Conservation (phyloP, 1,140 invertebrate species). For the Camponotus pennsylvanicus region DNA sequence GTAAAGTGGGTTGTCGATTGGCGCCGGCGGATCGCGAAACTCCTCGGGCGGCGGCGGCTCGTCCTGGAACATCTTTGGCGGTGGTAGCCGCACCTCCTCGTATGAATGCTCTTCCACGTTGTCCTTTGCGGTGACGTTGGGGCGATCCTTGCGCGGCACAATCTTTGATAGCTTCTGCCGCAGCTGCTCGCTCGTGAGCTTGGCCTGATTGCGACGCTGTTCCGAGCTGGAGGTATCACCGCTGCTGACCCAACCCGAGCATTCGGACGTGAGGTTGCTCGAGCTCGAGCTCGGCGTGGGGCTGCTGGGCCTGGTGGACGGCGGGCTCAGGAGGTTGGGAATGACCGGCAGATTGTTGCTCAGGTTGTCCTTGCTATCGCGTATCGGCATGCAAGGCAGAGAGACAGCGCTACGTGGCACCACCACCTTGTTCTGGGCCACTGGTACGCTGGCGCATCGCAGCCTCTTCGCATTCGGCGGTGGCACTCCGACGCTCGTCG, state of each 20-base stretch:
- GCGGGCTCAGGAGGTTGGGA: slow-evolving; percentile 81
- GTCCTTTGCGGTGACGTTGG: slow-evolving; percentile 81
- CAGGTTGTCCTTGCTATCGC: slow-evolving; percentile 80
- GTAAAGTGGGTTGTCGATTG: slow-evolving; percentile 92
- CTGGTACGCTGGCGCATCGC: slow-evolving; percentile 84
- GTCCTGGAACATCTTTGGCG: slow-evolving; percentile 94
- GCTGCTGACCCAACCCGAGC: slow-evolving; percentile 92
- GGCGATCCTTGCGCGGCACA: slow-evolving; percentile 87
- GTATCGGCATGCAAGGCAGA: slow-evolving; percentile 84
- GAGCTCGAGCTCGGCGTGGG: slow-evolving; percentile 87
- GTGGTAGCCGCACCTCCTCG: slow-evolving; percentile 92
- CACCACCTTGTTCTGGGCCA: slow-evolving; percentile 82
- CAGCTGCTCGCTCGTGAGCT: slow-evolving; percentile 80
- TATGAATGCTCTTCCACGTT: slow-evolving; percentile 87
- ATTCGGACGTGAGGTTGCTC: slow-evolving; percentile 90
- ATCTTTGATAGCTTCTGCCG: slow-evolving; percentile 83
- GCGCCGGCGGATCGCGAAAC: slow-evolving; percentile 89
- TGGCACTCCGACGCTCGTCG: slow-evolving; percentile 56
- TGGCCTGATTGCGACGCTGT: slow-evolving; percentile 87
- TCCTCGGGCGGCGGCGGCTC: slow-evolving; percentile 91
- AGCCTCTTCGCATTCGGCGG: slow-evolving; percentile 80
- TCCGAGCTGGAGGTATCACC: slow-evolving; percentile 86
- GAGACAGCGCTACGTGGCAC: slow-evolving; percentile 84
- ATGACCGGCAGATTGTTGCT: slow-evolving; percentile 76
- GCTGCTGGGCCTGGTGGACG: slow-evolving; percentile 82